Conservation (phyloP, 2,888 invertebrate genomes). For the Drosophila nigricruria region DNA sequence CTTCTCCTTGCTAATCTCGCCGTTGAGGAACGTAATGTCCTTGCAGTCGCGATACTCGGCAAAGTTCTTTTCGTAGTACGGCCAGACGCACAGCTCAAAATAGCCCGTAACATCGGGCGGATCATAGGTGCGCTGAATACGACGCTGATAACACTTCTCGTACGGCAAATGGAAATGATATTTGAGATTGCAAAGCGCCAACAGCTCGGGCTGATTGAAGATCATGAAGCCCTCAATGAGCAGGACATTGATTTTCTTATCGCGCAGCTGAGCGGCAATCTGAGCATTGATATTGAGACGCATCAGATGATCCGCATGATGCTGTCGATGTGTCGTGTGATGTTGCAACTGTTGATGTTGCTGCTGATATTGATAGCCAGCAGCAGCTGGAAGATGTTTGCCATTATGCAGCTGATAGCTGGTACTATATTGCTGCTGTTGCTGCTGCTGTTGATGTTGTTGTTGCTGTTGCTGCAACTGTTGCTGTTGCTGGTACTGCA, state of each 20-base stretch:
- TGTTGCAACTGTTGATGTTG: slow-evolving; percentile 35
- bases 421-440: slow-evolving; percentile 56
- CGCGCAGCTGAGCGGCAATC: slow-evolving; percentile 73
- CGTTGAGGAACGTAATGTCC: slow-evolving; percentile 84
- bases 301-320: slow-evolving; percentile 57
- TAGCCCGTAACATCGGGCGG: slow-evolving; percentile 95
- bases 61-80: slow-evolving; percentile 89
- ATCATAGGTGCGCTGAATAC: slow-evolving; percentile 89
- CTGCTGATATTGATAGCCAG: slow-evolving; percentile 46
- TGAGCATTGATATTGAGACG: slow-evolving; percentile 68
- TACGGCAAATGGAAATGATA: slow-evolving; percentile 91
- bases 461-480: slow-evolving; percentile 60
- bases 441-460: slow-evolving; percentile 31
- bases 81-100: slow-evolving; percentile 96
- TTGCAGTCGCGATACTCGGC: slow-evolving; percentile 84
- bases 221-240: slow-evolving; percentile 92
- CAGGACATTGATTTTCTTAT: slow-evolving; percentile 86
- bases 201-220: slow-evolving; percentile 89
- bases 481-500: slow-evolving; percentile 70
- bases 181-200: slow-evolving; percentile 89
- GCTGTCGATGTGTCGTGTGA: slow-evolving; percentile 44
- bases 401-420: slow-evolving; percentile 57
- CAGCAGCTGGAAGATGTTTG: slow-evolving; percentile 38
- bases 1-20: slow-evolving; percentile 83
- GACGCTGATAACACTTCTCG: slow-evolving; percentile 89